A percentile compares a stretch with the other conserved stretches of the same genome.
Evolutionary conservation across 2,797 vertebrate genomes (phyloP).

Genomic region (Phalloptychus januarius): DNA sequence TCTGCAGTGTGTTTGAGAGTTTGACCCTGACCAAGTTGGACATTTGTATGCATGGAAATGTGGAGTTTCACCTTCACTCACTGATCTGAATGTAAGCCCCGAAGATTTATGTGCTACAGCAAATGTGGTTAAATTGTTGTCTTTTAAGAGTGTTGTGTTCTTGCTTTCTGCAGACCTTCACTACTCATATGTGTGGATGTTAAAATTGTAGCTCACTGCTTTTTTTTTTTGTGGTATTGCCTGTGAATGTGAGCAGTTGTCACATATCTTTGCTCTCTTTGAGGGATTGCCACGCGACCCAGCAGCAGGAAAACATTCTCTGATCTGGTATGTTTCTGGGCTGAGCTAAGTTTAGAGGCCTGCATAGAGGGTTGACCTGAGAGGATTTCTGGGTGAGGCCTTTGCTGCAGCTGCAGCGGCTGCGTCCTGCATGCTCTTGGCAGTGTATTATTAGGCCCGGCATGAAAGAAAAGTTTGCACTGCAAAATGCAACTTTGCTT

Average conservation of each 20-base stretch:
- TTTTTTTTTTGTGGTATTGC: slow-evolving; percentile 36
- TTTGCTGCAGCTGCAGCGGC: slow-evolving; percentile 35
- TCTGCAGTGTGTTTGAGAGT: not conserved
- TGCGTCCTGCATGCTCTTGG: slow-evolving; percentile 44
- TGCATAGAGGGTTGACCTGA: slow-evolving; percentile 63
- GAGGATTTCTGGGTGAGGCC: slow-evolving; percentile 65
- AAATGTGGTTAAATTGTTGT: not conserved
- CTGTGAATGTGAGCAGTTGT: slow-evolving; percentile 71
- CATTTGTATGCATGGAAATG: not conserved
- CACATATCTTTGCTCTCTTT: slow-evolving; percentile 62
- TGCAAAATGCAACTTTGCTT: slow-evolving; percentile 43
- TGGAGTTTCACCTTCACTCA: slow-evolving; percentile 7
- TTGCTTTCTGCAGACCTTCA: slow-evolving; percentile 29
- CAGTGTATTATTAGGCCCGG: slow-evolving; percentile 67
- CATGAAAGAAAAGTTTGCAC: slow-evolving; percentile 41
- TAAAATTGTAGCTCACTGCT: slow-evolving; percentile 49
- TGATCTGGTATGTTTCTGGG: slow-evolving; percentile 70
- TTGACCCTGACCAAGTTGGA: slow-evolving; percentile 14
- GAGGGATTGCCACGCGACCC: slow-evolving; percentile 64
- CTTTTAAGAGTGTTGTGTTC: slow-evolving; percentile 8
- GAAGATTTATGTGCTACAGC: slow-evolving; percentile 1
- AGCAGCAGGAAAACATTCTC: slow-evolving; percentile 55
- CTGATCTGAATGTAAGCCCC: slow-evolving; percentile 24
- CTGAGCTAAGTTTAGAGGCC: slow-evolving; percentile 77
- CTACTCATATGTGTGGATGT: slow-evolving; percentile 41